Base-by-base conservation (phyloP, 2,113 vertebrate genomes). In the Rhea americana region DNA sequence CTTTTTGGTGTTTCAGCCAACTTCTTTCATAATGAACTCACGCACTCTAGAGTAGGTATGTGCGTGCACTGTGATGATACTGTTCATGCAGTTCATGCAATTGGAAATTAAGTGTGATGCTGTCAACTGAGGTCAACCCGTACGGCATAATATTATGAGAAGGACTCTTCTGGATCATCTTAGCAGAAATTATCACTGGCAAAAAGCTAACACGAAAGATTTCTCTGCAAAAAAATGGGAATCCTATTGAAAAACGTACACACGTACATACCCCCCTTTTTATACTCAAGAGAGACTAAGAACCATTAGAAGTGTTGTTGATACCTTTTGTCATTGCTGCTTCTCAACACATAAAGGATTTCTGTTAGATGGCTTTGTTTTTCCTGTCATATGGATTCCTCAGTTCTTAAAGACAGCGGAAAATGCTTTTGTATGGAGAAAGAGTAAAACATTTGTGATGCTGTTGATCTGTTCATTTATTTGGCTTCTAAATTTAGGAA, bases 231-330 rank as follows among this genome's bases (percentile, higher is more conserved):
- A 35, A 76, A 89, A 81, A 65, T 66, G 37, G 20, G 0, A 2
- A 19, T 24, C 18, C 10, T 58, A 32, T 6, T 85, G 58, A 19
- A 71, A 65, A 85, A 13, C 28, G 19, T n/a, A 47, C 17, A 15
- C 5, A 19, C 3, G 7, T 10, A 63, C 9, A 5, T 63, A 2
- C 13, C 3, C 4, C 1, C 11, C 7, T 67, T 83, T 41, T 55
- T 13, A 12, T 56, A 39, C 20, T 12, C 1, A 53, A 43, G 85
- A 59, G 20, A 71, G 37, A 58, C 20, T 72, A 45, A 77, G 51
- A 66, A 18, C 28, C 8, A 51, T 24, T 6, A 35, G 53, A 71
- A 66, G 28, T 66, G 16, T 32, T 48, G 13, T 2, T 2, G 32
- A 2, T 85, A 28, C 7, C 35, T 51, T 59, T 78, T 51, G 13